phyloP scores from a whole-genome alignment of 64 coral and sea anemone genomes.

The Orbicella faveolata region DNA sequence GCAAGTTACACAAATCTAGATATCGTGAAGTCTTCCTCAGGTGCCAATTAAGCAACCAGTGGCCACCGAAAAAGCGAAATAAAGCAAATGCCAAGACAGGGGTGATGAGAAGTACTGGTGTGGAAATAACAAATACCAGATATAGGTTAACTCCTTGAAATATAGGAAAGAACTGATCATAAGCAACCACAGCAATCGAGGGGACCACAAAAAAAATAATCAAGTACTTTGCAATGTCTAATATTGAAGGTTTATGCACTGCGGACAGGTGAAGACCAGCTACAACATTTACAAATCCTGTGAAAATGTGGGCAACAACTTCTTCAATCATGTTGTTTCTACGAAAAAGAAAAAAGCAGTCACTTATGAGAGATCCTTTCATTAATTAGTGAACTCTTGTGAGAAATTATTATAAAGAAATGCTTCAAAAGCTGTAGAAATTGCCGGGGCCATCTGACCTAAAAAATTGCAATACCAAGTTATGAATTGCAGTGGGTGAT shows the following conservation, averaged over 20 bases:
- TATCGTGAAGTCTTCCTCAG: constrained; percentile 13
- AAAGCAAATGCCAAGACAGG: constrained; percentile 1
- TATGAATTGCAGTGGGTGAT: too few relatives aligned
- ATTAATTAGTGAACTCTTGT: too few relatives aligned
- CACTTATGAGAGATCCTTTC: too few relatives aligned
- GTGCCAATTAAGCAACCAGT: constrained; percentile 33
- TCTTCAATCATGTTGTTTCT: constrained; percentile 24
- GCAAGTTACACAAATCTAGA: constrained; percentile 16
- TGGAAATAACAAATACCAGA: not conserved
- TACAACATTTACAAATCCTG: constrained; percentile 3
- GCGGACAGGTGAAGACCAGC: constrained; percentile 8
- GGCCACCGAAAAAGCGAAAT: constrained; percentile 16
- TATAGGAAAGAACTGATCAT: constrained; percentile 10
- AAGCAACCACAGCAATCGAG: not conserved
- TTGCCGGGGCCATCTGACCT: too few relatives aligned
- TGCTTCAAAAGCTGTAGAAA: too few relatives aligned
- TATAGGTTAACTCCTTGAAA: constrained; percentile 22
- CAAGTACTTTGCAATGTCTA: constrained; percentile 8
- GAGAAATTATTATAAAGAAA: too few relatives aligned
- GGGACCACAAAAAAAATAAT: not conserved
- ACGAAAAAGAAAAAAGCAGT: not conserved
- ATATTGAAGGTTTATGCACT: constrained; percentile 33
- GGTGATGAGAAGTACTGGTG: not conserved
- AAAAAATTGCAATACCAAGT: not conserved
- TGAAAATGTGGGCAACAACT: constrained; percentile 13